phyloP scores from a whole-genome alignment of 2,888 invertebrate species.

The Drosophila infuscata region DNA sequence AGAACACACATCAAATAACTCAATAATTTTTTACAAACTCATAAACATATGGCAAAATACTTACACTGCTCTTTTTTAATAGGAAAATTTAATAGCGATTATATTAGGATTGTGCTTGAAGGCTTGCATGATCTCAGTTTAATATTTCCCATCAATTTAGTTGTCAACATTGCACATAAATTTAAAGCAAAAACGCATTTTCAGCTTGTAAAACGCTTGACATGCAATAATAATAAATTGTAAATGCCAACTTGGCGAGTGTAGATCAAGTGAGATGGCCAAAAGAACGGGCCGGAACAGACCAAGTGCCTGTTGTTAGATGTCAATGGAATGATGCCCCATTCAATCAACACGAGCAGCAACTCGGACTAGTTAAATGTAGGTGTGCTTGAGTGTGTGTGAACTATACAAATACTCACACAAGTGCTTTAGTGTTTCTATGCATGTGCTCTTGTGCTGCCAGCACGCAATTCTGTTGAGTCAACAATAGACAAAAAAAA shows the following conservation, averaged over 20 bases:
- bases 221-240: slow-evolving; percentile 25
- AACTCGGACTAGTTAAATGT: slow-evolving; percentile 35
- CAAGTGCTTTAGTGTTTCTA: slow-evolving; percentile 23
- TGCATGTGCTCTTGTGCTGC: slow-evolving; percentile 35
- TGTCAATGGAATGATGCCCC: slow-evolving; percentile 60
- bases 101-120: slow-evolving; percentile 9
- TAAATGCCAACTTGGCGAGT: slow-evolving; percentile 11
- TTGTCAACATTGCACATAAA: slow-evolving; percentile 10
- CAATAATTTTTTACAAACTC: background rate
- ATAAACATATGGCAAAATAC: background rate
- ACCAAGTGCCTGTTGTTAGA: slow-evolving; percentile 40
- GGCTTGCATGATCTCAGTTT: slow-evolving; percentile 11
- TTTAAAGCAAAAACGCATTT: slow-evolving; percentile 8
- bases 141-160: slow-evolving; percentile 5
- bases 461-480: slow-evolving; percentile 71
- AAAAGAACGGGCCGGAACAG: background rate
- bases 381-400: slow-evolving; percentile 23
- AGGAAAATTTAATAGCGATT: background rate
- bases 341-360: slow-evolving; percentile 60
- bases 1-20: background rate
- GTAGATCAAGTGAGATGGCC: slow-evolving; percentile 13
- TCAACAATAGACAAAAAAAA: slow-evolving; percentile 62
- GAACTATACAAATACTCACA: slow-evolving; percentile 19
- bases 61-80: background rate
- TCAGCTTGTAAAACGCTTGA: slow-evolving; percentile 16